Percentiles rank a stretch among this genome's conserved stretches.
These are phyloP conservation scores for Litoditis marina DNA, from an alignment of 2,888 invertebrate genomes.

Conservation along the genomic window DNA sequence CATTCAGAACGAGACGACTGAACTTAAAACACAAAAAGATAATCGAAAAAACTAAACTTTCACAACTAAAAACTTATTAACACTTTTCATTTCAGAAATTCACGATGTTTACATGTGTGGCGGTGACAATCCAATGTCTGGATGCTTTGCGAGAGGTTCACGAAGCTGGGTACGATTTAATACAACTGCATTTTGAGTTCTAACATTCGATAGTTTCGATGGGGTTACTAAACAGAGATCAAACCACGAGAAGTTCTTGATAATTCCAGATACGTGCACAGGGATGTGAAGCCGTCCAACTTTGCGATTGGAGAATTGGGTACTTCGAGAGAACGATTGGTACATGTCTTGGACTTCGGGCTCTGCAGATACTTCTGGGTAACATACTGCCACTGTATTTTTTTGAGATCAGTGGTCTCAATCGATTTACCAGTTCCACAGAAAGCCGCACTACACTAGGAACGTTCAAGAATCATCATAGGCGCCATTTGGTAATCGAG, in stretches of 20 bases:
- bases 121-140: conserved; percentile 33
- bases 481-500: no score
- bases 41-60: no score
- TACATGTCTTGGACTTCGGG: conserved; percentile 43
- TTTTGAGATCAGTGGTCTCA: no score
- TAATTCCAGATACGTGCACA: conserved; percentile 23
- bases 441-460: no score
- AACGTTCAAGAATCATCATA: conserved; percentile 33
- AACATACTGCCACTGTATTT: no score
- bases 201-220: background rate
- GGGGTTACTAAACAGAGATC: background rate
- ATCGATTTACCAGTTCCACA: no score
- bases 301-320: conserved; percentile 33
- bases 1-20: no score
- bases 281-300: conserved; percentile 41
- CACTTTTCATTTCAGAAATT: no score
- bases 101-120: conserved; percentile 23
- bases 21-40: no score
- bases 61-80: no score
- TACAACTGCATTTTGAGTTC: background rate
- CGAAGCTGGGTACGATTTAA: no score
- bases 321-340: conserved; percentile 24
- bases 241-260: background rate
- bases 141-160: conserved; percentile 43
- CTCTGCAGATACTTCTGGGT: conserved; percentile 31